Percentiles rank a stretch among this genome's conserved stretches.
Conservation (phyloP, 2,888 invertebrate species). For the Bugulina stolonifera region DNA sequence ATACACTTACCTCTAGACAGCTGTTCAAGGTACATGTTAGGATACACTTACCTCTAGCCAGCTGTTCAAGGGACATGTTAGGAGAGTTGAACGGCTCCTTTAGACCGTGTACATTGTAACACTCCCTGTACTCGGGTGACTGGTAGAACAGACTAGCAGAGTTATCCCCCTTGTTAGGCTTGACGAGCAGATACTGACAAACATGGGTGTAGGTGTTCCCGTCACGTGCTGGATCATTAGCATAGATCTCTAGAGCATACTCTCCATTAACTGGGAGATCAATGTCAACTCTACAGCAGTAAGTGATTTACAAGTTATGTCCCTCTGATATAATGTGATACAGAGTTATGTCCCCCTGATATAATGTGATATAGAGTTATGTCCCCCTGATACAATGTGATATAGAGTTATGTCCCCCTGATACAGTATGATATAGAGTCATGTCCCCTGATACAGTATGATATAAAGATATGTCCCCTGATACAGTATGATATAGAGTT, state of each 20-base stretch:
- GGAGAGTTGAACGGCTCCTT: not conserved
- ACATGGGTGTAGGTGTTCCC: constrained; percentile 49
- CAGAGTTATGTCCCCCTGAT: too few species aligned
- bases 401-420: too few species aligned
- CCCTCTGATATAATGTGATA: too few species aligned
- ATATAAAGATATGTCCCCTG: too few species aligned
- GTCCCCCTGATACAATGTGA: too few species aligned
- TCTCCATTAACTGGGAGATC: constrained; percentile 48
- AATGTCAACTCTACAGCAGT: constrained; percentile 28
- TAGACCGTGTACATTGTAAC: constrained; percentile 22
- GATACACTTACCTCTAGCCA: constrained; percentile 13
- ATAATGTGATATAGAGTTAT: too few species aligned
- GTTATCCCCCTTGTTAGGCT: constrained; percentile 4
- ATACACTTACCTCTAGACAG: constrained; percentile 16
- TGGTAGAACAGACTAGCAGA: not conserved
- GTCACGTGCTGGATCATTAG: constrained; percentile 51
- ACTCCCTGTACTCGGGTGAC: constrained; percentile 23
- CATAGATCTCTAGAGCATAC: constrained; percentile 52
- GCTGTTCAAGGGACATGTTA: constrained; percentile 9
- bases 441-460: too few species aligned
- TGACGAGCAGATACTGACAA: constrained; percentile 43
- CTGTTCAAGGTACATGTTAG: constrained; percentile 2
- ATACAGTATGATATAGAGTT: too few species aligned
- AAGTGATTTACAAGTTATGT: too few species aligned
- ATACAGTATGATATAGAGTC: too few species aligned